Evolutionary conservation across 2,888 invertebrate species (phyloP).

Genomic region (Bembecia ichneumoniformis): DNA sequence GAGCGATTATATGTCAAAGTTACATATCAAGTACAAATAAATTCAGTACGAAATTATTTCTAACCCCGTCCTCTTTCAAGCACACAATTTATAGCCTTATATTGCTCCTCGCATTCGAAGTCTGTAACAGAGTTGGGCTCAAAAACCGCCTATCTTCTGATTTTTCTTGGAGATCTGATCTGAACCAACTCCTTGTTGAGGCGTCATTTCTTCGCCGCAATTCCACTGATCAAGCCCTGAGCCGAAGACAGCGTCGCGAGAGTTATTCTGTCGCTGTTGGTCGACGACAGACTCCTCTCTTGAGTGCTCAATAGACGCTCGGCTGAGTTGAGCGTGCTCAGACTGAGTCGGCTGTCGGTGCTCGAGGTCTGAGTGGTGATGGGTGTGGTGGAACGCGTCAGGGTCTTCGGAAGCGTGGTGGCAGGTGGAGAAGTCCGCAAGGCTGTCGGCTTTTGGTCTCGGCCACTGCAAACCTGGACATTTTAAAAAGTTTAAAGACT

Average conservation of each 20-base stretch:
- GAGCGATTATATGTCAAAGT: too few species aligned
- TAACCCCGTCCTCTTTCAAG: too few species aligned
- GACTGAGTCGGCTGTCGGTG: slow-evolving; percentile 34
- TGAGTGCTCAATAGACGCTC: slow-evolving; percentile 35
- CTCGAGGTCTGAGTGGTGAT: slow-evolving; percentile 25
- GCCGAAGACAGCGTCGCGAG: slow-evolving; percentile 48
- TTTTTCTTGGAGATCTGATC: slow-evolving; percentile 42
- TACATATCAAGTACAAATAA: too few species aligned
- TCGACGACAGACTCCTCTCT: slow-evolving; percentile 25
- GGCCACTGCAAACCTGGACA: slow-evolving; percentile 61
- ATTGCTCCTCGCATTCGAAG: too few species aligned
- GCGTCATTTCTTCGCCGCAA: slow-evolving; percentile 68
- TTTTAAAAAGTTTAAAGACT: too few species aligned
- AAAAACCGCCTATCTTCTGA: slow-evolving; percentile 31
- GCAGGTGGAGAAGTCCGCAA: slow-evolving; percentile 55
- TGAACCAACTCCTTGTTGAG: slow-evolving; percentile 36
- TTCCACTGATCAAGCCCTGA: slow-evolving; percentile 51
- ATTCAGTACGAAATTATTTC: too few species aligned
- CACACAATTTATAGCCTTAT: too few species aligned
- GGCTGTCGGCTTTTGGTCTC: slow-evolving; percentile 57
- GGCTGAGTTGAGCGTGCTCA: slow-evolving; percentile 36
- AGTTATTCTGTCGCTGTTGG: slow-evolving; percentile 41
- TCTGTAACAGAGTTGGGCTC: too few species aligned
- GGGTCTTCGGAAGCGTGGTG: slow-evolving; percentile 33
- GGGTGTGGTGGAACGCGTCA: slow-evolving; percentile 45